Evolutionary conservation across 2,888 invertebrate genomes (phyloP).

Genomic region (Schizotus pectinicornis): DNA sequence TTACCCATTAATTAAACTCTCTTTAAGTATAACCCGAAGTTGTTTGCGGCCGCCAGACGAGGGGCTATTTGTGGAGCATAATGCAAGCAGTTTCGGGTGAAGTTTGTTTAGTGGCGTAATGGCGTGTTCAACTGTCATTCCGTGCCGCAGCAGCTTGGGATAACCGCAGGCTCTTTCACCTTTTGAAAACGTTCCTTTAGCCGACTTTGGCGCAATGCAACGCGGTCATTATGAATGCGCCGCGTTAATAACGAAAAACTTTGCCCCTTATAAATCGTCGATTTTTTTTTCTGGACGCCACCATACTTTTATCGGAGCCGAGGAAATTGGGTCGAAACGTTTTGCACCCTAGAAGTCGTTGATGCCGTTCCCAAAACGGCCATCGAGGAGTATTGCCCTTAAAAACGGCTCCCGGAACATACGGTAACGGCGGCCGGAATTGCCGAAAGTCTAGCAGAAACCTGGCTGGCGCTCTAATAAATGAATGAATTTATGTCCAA

Average conservation of each 20-base stretch:
- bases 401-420: conserved; percentile 42
- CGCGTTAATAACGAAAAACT: conserved; percentile 16
- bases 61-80: neutral
- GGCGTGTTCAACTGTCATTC: conserved; percentile 44
- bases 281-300: neutral
- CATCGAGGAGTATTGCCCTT: conserved; percentile 44
- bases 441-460: conserved; percentile 25
- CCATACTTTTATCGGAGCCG: conserved; percentile 17
- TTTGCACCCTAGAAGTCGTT: conserved; percentile 37
- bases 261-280: neutral
- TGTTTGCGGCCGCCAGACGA: too few species aligned
- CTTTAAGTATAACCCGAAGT: too few species aligned
- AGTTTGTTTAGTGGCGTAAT: conserved; percentile 39
- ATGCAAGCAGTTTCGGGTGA: conserved; percentile 32
- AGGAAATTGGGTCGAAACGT: conserved; percentile 38
- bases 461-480: conserved; percentile 20
- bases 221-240: conserved; percentile 12
- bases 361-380: conserved; percentile 42
- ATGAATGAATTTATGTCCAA: conserved; percentile 23
- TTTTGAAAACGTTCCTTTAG: conserved; percentile 25
- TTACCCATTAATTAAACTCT: too few species aligned
- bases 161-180: conserved; percentile 31
- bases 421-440: conserved; percentile 37
- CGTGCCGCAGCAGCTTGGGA: conserved; percentile 33
- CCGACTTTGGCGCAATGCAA: conserved; percentile 17